phyloP scores from a whole-genome alignment of 2,113 vertebrate species.

The Corapipo altera region DNA sequence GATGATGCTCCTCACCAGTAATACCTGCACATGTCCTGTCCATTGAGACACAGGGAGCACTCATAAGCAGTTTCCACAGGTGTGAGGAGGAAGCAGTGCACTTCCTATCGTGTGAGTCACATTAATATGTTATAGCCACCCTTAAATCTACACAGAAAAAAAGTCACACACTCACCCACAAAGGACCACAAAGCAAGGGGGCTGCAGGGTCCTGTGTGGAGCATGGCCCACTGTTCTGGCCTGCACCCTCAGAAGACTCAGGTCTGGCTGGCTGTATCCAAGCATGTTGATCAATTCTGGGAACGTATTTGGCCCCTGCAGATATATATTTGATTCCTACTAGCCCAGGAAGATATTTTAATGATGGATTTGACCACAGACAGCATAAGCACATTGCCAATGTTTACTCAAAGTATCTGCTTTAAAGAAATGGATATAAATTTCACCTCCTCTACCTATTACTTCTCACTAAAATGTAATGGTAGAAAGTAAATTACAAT shows the following conservation, averaged over 20 bases:
- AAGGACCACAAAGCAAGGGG: neutral
- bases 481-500: neutral
- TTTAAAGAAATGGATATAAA: neutral
- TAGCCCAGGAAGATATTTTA: neutral
- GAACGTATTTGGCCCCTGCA: fast-evolving
- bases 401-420: neutral
- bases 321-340: neutral
- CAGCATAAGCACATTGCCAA: neutral
- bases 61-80: neutral
- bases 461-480: neutral
- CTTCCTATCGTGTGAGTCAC: fast-evolving
- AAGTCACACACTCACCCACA: neutral
- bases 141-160: neutral
- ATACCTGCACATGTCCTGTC: neutral
- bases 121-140: neutral
- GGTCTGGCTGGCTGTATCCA: neutral
- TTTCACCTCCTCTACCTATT: neutral
- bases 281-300: fast-evolving
- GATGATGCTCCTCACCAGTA: neutral
- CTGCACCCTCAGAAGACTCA: neutral
- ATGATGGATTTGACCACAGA: neutral
- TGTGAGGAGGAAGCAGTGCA: neutral
- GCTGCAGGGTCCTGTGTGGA: neutral
- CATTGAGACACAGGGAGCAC: neutral
- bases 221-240: fast-evolving